Conservation (phyloP, 2,797 vertebrate species). For the Acrossocheilus fasciatus region DNA sequence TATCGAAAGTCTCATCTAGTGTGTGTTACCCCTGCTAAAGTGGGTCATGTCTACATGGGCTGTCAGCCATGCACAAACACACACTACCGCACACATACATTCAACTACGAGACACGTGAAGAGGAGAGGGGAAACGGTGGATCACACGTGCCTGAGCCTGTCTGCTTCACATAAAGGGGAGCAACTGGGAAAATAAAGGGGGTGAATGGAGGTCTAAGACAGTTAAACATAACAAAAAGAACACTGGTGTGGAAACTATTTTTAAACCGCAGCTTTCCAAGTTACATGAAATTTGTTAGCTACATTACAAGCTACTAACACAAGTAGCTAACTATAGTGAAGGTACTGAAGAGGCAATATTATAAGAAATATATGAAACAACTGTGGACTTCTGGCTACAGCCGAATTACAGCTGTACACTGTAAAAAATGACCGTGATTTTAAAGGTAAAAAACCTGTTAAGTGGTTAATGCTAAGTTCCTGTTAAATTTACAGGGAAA, state of each 20-base stretch:
- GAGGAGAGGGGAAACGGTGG: conserved; percentile 11
- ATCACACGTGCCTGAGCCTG: conserved; percentile 40
- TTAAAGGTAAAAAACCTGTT: no score
- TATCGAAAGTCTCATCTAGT: conserved; percentile 26
- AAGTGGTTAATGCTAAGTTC: no score
- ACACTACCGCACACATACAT: conserved; percentile 16
- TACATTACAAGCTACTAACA: neutral
- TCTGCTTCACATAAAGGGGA: conserved; percentile 27
- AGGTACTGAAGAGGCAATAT: no score
- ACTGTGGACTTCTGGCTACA: no score
- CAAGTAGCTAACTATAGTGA: neutral
- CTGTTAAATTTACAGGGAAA: no score
- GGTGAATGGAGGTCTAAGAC: conserved; percentile 7
- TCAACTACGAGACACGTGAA: neutral
- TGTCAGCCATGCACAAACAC: neutral
- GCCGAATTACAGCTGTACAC: no score
- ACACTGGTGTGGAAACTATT: neutral
- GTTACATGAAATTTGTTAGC: neutral
- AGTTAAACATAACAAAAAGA: neutral
- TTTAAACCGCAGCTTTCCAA: neutral
- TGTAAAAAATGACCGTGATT: no score
- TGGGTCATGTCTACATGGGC: conserved; percentile 46
- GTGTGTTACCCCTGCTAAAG: conserved; percentile 36
- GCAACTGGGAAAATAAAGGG: conserved; percentile 10
- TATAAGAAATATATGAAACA: neutral